Conservation (phyloP, 1,140 invertebrate species). For the Brevipalpus yothersi region DNA sequence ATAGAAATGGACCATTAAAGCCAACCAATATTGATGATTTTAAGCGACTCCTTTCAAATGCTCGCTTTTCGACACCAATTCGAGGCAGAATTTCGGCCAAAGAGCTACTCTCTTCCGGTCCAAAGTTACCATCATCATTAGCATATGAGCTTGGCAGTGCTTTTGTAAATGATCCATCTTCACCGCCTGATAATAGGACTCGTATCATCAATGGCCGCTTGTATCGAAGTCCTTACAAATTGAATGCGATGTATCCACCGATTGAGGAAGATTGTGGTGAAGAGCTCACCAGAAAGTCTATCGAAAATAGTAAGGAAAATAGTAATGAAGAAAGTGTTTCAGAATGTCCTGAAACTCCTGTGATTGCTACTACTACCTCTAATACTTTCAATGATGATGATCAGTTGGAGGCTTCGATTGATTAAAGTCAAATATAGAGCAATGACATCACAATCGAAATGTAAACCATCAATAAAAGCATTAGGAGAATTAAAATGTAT, state of each 20-base stretch:
- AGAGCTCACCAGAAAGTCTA: slow-evolving; percentile 18
- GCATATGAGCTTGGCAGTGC: neutral
- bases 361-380: too few relatives aligned
- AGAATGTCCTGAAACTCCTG: too few relatives aligned
- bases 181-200: neutral
- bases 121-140: neutral
- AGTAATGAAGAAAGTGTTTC: too few relatives aligned
- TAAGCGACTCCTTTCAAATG: slow-evolving; percentile 46
- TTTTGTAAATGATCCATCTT: neutral
- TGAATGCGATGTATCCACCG: slow-evolving; percentile 1
- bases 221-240: neutral
- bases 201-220: slow-evolving; percentile 2
- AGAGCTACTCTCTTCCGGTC: neutral
- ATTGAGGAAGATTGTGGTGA: slow-evolving; percentile 32
- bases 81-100: neutral
- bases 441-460: too few relatives aligned
- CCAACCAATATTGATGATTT: slow-evolving; percentile 32
- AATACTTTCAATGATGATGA: too few relatives aligned
- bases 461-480: too few relatives aligned
- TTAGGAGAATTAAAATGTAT: too few relatives aligned
- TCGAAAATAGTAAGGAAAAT: too few relatives aligned
- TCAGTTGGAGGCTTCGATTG: too few relatives aligned
- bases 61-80: slow-evolving; percentile 20
- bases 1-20: slow-evolving; percentile 22
- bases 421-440: too few relatives aligned